Base-by-base conservation (phyloP, 2,888 invertebrate species). In the Cataglyphis cursor region DNA sequence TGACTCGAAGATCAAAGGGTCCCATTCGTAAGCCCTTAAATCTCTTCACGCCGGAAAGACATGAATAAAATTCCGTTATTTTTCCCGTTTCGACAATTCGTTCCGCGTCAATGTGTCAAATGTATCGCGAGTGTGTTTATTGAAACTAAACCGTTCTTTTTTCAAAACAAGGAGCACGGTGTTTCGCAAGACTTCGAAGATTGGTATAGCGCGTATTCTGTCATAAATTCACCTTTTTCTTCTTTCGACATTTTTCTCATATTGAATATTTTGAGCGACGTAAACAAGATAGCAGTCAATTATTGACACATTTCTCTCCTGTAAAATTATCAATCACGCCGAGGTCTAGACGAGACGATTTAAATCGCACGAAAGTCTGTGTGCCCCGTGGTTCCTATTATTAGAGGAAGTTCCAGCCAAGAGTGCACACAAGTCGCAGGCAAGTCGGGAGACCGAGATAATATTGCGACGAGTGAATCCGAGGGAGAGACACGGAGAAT, bases 351-450 rank as follows among this genome's bases (percentile, higher is more conserved):
- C 54, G 28, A 66, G 31, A 0, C 24, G 12, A 28, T 8, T 65
- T 51, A 51, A 28, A 57, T 41, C 44, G 3, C 51, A n/a, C 24
- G 75, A 68, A 68, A 68, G 51, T 54, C 54, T 38, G 48, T 38
- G 48, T 59, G 41, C 24, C 18, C n/a, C 15, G 8, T 66, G 51
- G 18, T n/a, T 51, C 28, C 68, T 76, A 76, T 76, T 76, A 76
- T 76, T 76, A 66, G 70, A 76, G 68, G 21, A 65, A 41, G 28
- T 66, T 68, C 10, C 66, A 76, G 68, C 54, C 76, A 41, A 66
- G 76, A 66, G 76, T 76, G 70, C 68, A 28, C 68, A 28, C 54
- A 24, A 38, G 48, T 21, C 38, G 66, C 21, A 35, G n/a, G 68
- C 41, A n/a, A 65, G 38, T 35, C 66, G 51, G 24, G 66, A 24